Evolutionary conservation across 2,797 vertebrate genomes (phyloP).

Genomic region (Sebastiscus albofasciatus): DNA sequence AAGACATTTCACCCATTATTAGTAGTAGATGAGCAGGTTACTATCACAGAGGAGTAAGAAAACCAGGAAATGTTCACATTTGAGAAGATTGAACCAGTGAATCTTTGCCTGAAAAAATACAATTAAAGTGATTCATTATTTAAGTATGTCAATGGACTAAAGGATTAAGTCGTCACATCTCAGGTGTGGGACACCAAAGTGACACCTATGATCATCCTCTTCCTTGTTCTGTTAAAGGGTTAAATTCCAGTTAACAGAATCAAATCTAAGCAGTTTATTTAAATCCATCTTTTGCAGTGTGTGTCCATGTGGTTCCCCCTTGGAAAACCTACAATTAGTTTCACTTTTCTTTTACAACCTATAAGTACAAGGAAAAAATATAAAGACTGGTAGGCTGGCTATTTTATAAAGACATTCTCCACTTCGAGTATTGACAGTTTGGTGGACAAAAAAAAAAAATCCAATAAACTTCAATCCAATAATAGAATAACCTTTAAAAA

Average conservation of each 20-base stretch:
- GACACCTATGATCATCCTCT: background rate
- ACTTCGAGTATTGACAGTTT: background rate
- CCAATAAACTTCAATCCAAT: background rate
- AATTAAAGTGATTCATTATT: too few relatives aligned
- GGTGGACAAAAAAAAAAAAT: too few relatives aligned
- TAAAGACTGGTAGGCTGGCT: background rate
- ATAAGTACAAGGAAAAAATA: background rate
- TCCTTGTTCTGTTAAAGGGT: background rate
- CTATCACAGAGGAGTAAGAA: background rate
- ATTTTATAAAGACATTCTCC: background rate
- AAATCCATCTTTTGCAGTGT: background rate
- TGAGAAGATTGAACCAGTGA: background rate
- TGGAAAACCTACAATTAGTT: background rate
- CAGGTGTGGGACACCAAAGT: background rate
- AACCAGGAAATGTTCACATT: background rate
- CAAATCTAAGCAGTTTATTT: background rate
- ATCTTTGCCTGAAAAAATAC: background rate
- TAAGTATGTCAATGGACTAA: too few relatives aligned
- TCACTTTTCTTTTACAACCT: background rate
- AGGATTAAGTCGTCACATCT: background rate
- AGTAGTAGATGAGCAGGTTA: background rate
- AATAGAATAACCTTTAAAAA: background rate
- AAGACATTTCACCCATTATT: background rate
- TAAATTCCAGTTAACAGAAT: background rate
- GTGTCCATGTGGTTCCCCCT: background rate